Evolutionary conservation across 2,888 invertebrate genomes (phyloP).

Genomic region (Conus canariensis): DNA sequence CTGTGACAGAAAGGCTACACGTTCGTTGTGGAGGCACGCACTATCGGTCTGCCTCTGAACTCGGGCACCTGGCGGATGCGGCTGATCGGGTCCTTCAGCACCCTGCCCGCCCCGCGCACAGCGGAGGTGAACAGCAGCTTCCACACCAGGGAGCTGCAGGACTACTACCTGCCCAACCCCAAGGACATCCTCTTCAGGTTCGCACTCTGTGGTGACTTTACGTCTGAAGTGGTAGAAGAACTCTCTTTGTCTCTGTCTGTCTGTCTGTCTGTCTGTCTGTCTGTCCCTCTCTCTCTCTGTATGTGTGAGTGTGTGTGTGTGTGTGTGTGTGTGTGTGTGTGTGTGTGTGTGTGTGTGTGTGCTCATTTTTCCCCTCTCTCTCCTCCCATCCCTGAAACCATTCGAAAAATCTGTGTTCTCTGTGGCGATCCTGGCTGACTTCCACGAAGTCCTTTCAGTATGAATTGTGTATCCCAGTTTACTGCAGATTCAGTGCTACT

Average conservation of each 20-base stretch:
- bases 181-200: constrained; percentile 75
- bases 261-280: background rate
- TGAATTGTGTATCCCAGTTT: too few relatives aligned
- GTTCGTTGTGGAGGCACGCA: constrained; percentile 76
- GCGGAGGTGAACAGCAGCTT: constrained; percentile 74
- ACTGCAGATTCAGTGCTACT: too few relatives aligned
- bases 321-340: constrained; percentile 54
- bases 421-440: too few relatives aligned
- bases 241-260: background rate
- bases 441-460: too few relatives aligned
- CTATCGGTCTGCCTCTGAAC: constrained; percentile 68
- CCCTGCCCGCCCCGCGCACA: constrained; percentile 72
- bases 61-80: constrained; percentile 76
- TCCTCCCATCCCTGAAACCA: too few relatives aligned
- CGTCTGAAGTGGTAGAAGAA: too few relatives aligned
- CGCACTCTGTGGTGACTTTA: too few relatives aligned
- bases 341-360: too few relatives aligned
- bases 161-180: constrained; percentile 77
- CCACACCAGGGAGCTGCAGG: constrained; percentile 72
- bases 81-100: constrained; percentile 76
- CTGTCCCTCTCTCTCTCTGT: background rate
- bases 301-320: background rate
- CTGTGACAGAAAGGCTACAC: constrained; percentile 76
- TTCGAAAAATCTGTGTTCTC: too few relatives aligned
- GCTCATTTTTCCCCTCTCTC: too few relatives aligned